Conservation (phyloP, 2,797 vertebrate genomes). For the Tympanoctomys barrerae region DNA sequence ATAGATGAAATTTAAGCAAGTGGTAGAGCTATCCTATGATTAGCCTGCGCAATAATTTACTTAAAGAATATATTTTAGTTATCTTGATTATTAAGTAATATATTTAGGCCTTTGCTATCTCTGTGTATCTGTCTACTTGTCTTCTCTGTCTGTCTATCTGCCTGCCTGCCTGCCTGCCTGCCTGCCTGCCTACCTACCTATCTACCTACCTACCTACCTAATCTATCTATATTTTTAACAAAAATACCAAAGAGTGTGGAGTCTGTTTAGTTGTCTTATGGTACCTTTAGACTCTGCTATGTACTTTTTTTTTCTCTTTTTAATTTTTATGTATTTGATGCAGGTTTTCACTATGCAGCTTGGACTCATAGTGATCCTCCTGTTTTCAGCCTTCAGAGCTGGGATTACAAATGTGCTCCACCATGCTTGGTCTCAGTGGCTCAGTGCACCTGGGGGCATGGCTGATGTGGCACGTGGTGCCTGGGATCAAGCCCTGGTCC, state of each 20-base stretch:
- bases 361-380: no score
- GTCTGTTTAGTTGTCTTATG: constrained; percentile 7
- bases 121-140: neutral
- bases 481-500: no score
- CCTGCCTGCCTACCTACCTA: neutral
- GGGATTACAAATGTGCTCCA: no score
- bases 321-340: no score
- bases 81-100: constrained; percentile 33
- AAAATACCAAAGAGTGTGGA: neutral
- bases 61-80: constrained; percentile 48
- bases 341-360: no score
- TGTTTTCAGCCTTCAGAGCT: no score
- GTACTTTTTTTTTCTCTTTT: neutral
- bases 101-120: neutral
- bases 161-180: no score
- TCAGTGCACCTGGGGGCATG: no score
- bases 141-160: no score
- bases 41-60: neutral
- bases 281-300: neutral
- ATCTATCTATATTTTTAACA: neutral
- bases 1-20: constrained; percentile 48
- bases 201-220: neutral
- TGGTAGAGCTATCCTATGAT: constrained; percentile 14
- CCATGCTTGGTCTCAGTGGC: no score
- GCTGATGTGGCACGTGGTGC: no score